A percentile compares a stretch with the other conserved stretches of the same genome.
phyloP scores from a whole-genome alignment of 1,140 invertebrate species.

The Sweltsa coloradensis region DNA sequence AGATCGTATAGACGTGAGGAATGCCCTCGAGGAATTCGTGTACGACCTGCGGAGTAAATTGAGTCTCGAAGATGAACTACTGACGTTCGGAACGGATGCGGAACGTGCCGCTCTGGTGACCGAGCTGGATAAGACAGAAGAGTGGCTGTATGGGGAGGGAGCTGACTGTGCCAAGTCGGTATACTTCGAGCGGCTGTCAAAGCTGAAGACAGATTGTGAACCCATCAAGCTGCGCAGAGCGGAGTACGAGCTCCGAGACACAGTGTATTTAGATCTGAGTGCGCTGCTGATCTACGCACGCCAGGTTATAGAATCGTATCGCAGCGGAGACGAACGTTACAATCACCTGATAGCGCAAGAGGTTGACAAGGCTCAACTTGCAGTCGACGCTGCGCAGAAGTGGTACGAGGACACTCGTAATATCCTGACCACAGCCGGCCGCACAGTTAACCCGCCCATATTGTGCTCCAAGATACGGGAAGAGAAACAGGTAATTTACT shows the following conservation, averaged over 20 bases:
- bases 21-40: slow-evolving; percentile 96
- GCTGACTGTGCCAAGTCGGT: slow-evolving; percentile 83
- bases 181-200: slow-evolving; percentile 50
- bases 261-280: slow-evolving; percentile 63
- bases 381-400: slow-evolving; percentile 33
- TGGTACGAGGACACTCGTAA: slow-evolving; percentile 65
- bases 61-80: slow-evolving; percentile 56
- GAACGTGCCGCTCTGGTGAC: slow-evolving; percentile 53
- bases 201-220: slow-evolving; percentile 61
- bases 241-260: slow-evolving; percentile 64
- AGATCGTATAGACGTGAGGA: slow-evolving; percentile 86
- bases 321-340: slow-evolving; percentile 65
- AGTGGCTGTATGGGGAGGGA: slow-evolving; percentile 92
- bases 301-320: slow-evolving; percentile 54
- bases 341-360: slow-evolving; percentile 71
- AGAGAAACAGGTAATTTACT: slow-evolving; percentile 60
- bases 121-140: slow-evolving; percentile 74
- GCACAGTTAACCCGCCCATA: slow-evolving; percentile 54
- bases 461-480: slow-evolving; percentile 60
- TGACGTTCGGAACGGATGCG: slow-evolving; percentile 59
- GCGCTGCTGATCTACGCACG: slow-evolving; percentile 55
- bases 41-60: slow-evolving; percentile 88
- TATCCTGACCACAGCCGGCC: slow-evolving; percentile 42
- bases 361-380: slow-evolving; percentile 50
- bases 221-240: slow-evolving; percentile 67